Evolutionary conservation across 1,140 invertebrate genomes (phyloP).

Genomic region (Fopius arisanus): DNA sequence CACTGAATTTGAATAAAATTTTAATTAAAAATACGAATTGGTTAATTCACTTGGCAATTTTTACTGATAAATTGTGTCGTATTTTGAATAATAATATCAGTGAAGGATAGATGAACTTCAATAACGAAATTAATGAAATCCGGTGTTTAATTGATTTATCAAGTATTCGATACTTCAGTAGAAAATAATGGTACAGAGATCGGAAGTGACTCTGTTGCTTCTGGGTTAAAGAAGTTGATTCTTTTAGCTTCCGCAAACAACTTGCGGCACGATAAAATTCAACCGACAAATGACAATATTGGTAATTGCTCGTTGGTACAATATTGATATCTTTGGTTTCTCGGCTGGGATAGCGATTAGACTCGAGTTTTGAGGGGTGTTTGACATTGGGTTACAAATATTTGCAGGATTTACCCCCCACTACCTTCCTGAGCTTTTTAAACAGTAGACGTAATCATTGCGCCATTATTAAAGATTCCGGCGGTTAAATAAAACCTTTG

Average conservation of each 20-base stretch:
- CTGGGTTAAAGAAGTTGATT: background rate
- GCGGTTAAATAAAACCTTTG: no score
- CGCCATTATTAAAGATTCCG: constrained; percentile 28
- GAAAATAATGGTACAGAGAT: no score
- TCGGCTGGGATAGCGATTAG: background rate
- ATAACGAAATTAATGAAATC: no score
- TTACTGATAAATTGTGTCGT: no score
- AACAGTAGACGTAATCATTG: background rate
- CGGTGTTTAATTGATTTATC: no score
- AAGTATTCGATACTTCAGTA: no score
- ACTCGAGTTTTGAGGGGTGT: background rate
- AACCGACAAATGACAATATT: constrained; percentile 11
- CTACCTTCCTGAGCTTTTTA: background rate
- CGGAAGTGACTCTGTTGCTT: background rate
- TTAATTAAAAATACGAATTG: no score
- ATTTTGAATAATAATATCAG: no score
- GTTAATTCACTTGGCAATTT: no score
- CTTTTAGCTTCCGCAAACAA: background rate
- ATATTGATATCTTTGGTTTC: background rate
- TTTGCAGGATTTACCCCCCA: background rate
- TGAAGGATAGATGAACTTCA: no score
- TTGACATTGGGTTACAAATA: constrained; percentile 7
- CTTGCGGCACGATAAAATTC: background rate
- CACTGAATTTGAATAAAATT: no score
- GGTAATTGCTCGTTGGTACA: background rate